A percentile compares a stretch with the other conserved stretches of the same genome.
These are phyloP conservation scores for Tylochromis polylepis DNA, from an alignment of 2,113 vertebrate species.

Conservation along the genomic window DNA sequence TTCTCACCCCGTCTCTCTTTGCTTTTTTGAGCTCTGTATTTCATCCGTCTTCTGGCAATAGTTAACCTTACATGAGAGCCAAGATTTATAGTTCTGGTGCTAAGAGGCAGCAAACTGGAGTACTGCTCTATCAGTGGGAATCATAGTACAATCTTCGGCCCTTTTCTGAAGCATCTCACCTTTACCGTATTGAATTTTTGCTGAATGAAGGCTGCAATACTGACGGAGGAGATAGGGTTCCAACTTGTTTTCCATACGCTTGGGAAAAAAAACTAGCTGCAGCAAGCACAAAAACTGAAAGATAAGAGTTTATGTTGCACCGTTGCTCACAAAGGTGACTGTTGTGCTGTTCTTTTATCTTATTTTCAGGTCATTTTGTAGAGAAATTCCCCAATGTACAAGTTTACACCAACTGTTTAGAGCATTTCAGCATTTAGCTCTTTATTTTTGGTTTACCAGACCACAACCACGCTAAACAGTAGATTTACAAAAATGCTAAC, in stretches of 20 bases:
- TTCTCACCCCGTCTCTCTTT: not conserved
- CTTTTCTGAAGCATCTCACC: not conserved
- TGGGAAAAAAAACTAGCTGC: not conserved
- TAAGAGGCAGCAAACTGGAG: not conserved
- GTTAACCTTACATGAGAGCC: not conserved
- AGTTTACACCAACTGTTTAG: accelerated
- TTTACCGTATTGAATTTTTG: not conserved
- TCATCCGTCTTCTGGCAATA: not conserved
- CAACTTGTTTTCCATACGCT: not conserved
- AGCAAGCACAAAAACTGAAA: not conserved
- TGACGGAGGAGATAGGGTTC: not conserved
- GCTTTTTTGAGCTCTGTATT: not conserved
- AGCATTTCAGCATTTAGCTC: not conserved
- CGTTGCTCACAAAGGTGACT: not conserved
- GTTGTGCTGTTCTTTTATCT: not conserved
- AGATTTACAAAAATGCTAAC: not conserved
- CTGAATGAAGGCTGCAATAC: not conserved
- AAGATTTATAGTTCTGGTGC: not conserved
- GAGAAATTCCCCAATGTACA: accelerated
- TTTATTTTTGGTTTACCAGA: accelerated
- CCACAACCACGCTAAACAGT: not conserved
- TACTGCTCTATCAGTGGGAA: not conserved
- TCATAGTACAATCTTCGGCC: not conserved
- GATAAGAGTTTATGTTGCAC: not conserved
- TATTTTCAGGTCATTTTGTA: not conserved